Evolutionary conservation across 2,113 vertebrate genomes (phyloP), one percentile per base, ranked within the genome.

Genomic region (Siphamia tubifer): DNA sequence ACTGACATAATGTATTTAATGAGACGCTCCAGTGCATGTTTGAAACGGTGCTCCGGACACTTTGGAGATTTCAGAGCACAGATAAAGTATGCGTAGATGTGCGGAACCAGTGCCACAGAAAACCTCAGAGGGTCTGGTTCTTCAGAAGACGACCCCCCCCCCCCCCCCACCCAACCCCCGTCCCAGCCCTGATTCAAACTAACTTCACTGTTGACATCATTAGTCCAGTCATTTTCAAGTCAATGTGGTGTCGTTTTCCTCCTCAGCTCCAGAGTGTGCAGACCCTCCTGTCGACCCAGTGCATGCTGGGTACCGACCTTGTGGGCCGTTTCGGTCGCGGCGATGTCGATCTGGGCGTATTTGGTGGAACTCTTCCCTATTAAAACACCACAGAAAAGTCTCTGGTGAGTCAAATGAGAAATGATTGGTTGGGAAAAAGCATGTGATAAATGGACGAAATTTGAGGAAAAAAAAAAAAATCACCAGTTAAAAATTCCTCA

Each of bases 291-390:
- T 6, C 95, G 91, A 19, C 91, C 88, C 73, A 93, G 92, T 0
- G 95, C 96, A 0, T 97, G 97, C 82, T 88, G 90, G 0, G 91
- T 90, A 0, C 96, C 95, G 1, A 94, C 96, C 40, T 93, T 93
- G 71, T 95, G 95, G 0, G 96, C 96, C 0, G 92, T 94, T 88
- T 95, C 95, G 0, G 94, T 97, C 21, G 96, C 96, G 0, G 82
- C 40, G 17, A 96, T 93, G 87, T 98, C 95, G 0, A 98, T 97
- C 82, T 96, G 96, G 0, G 94, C 94, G 0, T 97, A 98, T 6
- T 89, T 90, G 6, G 94, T 94, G 19, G 91, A 76, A 2, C 91
- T 82, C 2, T 90, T 86, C 9, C 94, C 97, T 98, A 77, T 42
- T 4, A 3, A 63, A 40, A 76, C 17, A 82, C 44, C 62, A 40